These are phyloP conservation scores for Dyspetes luteomarginatus DNA, from an alignment of 2,888 invertebrate genomes.

Conservation along the genomic window DNA sequence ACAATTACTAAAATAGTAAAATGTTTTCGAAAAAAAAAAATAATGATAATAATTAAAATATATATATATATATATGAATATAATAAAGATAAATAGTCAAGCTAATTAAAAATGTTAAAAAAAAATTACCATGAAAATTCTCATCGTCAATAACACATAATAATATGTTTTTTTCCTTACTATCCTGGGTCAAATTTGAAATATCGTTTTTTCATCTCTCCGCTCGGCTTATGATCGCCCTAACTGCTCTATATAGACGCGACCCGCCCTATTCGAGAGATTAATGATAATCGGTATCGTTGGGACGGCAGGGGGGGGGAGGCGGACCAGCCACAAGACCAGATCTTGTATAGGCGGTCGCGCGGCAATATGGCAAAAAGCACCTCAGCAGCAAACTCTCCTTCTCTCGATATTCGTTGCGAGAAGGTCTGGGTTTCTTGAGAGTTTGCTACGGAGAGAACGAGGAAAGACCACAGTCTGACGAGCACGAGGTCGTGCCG, in stretches of 20 bases:
- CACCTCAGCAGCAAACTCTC: slow-evolving; percentile 55
- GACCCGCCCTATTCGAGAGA: slow-evolving; percentile 50
- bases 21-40: neutral
- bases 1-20: neutral
- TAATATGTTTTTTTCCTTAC: slow-evolving; percentile 13
- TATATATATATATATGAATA: neutral
- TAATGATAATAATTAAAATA: neutral
- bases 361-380: slow-evolving; percentile 37
- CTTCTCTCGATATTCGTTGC: neutral
- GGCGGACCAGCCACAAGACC: too few species aligned
- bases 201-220: slow-evolving; percentile 30
- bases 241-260: slow-evolving; percentile 18
- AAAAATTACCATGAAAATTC: slow-evolving; percentile 17
- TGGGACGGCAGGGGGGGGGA: slow-evolving; percentile 11
- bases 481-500: slow-evolving; percentile 70
- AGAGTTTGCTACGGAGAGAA: slow-evolving; percentile 27
- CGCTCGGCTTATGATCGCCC: neutral
- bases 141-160: slow-evolving; percentile 21
- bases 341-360: slow-evolving; percentile 30
- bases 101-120: neutral
- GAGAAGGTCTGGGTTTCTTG: slow-evolving; percentile 69
- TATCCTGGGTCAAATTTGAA: slow-evolving; percentile 1
- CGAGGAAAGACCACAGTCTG: slow-evolving; percentile 54
- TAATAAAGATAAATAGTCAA: too few species aligned
- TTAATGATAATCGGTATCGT: slow-evolving; percentile 71